Conservation (phyloP, 1,140 invertebrate species). For the Notospermus geniculatus region DNA sequence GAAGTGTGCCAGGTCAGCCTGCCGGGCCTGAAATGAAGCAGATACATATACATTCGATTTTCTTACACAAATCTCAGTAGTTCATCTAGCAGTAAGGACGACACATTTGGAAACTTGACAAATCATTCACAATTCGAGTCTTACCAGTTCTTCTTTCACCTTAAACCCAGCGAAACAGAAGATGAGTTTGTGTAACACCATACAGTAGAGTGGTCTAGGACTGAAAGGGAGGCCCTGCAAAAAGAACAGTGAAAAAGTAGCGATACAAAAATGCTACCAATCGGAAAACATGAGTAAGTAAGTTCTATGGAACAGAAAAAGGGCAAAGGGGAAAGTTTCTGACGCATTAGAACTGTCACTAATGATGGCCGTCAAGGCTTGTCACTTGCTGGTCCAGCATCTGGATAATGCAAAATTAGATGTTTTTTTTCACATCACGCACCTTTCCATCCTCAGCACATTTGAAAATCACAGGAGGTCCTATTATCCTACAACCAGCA, state of each 20-base stretch:
- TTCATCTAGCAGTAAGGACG: no score
- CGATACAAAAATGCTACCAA: background rate
- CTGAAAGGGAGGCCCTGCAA: slow-evolving; percentile 70
- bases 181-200: slow-evolving; percentile 76
- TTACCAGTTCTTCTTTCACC: slow-evolving; percentile 73
- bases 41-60: no score
- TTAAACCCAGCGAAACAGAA: slow-evolving; percentile 85
- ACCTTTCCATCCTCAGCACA: background rate
- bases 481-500: background rate
- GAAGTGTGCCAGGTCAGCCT: slow-evolving; percentile 80
- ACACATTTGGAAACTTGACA: no score
- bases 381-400: no score
- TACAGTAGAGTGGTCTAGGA: slow-evolving; percentile 75
- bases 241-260: slow-evolving; percentile 47
- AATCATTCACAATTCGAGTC: slow-evolving; percentile 54
- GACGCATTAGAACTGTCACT: no score
- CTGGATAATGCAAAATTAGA: no score
- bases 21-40: slow-evolving; percentile 65
- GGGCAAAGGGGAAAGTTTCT: no score
- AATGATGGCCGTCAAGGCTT: no score
- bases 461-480: slow-evolving; percentile 4
- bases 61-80: no score
- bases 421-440: no score
- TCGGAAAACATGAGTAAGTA: no score
- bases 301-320: no score